phyloP scores from a whole-genome alignment of 2,113 vertebrate species.

The Varanus komodoensis region DNA sequence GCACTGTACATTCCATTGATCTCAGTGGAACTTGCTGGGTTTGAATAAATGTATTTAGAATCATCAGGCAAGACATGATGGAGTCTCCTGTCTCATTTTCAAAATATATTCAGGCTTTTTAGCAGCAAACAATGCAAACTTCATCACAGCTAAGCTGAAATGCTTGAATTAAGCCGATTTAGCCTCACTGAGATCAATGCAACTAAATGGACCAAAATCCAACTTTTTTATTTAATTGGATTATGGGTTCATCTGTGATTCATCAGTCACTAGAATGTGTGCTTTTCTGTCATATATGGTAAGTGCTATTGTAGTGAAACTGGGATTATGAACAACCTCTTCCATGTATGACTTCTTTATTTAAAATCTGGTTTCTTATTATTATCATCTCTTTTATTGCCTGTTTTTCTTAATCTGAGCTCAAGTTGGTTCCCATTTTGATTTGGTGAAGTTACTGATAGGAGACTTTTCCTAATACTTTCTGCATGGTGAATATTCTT shows the following conservation, averaged over 20 bases:
- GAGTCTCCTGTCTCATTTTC: not conserved
- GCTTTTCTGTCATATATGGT: not conserved
- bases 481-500: not conserved
- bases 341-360: not conserved
- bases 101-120: not conserved
- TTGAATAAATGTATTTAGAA: no score
- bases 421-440: not conserved
- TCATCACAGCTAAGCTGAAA: not conserved
- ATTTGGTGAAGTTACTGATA: not conserved
- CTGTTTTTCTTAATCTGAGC: not conserved
- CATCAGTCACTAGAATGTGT: not conserved
- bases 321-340: conserved; percentile 8
- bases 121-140: not conserved
- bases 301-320: not conserved
- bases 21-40: no score
- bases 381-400: not conserved
- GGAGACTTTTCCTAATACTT: not conserved
- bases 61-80: not conserved
- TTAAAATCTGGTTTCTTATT: not conserved
- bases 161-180: conserved; percentile 18
- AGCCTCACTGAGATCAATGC: not conserved
- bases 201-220: conserved; percentile 2
- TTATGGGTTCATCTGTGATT: not conserved
- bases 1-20: no score
- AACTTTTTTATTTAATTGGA: conserved; percentile 8